A percentile compares a stretch with the other conserved stretches of the same genome.
Conservation (phyloP, 2,797 vertebrate species). For the Poliocrania exsul region DNA sequence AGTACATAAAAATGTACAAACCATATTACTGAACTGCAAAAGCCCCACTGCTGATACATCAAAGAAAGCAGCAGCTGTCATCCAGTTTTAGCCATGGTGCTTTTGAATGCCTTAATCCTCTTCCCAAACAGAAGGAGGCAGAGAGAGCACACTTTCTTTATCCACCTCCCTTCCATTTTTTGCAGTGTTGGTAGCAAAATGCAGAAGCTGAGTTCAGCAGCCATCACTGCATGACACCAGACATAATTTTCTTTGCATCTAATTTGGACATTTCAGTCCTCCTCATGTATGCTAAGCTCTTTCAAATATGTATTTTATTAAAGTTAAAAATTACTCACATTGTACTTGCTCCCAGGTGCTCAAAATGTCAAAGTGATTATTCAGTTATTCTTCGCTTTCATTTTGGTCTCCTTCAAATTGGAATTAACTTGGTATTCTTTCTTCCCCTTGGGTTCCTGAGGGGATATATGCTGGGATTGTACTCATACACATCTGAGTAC, state of each 20-base stretch:
- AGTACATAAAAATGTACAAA: neutral
- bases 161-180: neutral
- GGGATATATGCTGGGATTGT: neutral
- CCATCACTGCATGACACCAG: neutral
- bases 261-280: neutral
- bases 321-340: neutral
- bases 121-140: neutral
- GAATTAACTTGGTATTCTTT: neutral
- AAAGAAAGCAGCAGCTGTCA: constrained; percentile 56
- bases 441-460: neutral
- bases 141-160: neutral
- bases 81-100: neutral
- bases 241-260: neutral
- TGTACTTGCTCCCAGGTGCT: neutral
- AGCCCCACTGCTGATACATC: neutral
- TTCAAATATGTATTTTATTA: neutral
- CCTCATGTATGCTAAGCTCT: neutral
- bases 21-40: neutral
- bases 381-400: neutral
- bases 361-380: neutral
- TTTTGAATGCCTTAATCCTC: constrained; percentile 40
- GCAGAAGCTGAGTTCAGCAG: neutral
- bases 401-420: neutral
- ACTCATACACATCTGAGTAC: neutral
- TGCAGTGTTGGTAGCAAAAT: neutral